phyloP scores from a whole-genome alignment of 2,113 vertebrate genomes.

The Bucco capensis region DNA sequence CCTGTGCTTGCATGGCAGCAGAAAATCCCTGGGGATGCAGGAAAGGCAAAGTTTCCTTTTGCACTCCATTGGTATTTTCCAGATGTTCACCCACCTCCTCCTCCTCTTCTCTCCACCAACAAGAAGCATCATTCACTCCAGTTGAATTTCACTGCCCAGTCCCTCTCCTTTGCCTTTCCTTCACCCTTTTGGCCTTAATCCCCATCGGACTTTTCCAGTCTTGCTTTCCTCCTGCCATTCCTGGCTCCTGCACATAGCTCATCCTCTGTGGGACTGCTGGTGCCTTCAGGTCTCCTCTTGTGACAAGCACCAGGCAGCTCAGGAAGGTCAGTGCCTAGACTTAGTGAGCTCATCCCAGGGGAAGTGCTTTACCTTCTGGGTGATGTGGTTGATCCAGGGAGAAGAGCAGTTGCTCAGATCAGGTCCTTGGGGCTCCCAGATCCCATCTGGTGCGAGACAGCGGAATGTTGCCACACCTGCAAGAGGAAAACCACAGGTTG shows the following conservation, averaged over 20 bases:
- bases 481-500: background rate
- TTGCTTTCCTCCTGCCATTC: background rate
- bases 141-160: background rate
- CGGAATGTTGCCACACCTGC: constrained; percentile 87
- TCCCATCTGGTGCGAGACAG: constrained; percentile 85
- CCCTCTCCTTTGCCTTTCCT: background rate
- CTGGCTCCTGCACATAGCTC: fast-evolving
- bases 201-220: background rate
- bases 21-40: background rate
- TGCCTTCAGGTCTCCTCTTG: background rate
- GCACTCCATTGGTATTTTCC: background rate
- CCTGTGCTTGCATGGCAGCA: background rate
- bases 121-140: background rate
- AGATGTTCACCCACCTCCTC: background rate
- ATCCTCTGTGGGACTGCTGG: background rate
- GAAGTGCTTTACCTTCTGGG: constrained; percentile 87
- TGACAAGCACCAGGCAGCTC: background rate
- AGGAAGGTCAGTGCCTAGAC: background rate
- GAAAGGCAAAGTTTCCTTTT: background rate
- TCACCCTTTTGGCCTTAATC: background rate
- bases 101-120: background rate
- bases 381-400: constrained; percentile 93
- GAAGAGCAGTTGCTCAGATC: constrained; percentile 98
- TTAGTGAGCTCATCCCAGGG: fast-evolving
- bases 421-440: constrained; percentile 92